Conservation (phyloP, 2,888 invertebrate species). For the Megaustenia siamemsis region DNA sequence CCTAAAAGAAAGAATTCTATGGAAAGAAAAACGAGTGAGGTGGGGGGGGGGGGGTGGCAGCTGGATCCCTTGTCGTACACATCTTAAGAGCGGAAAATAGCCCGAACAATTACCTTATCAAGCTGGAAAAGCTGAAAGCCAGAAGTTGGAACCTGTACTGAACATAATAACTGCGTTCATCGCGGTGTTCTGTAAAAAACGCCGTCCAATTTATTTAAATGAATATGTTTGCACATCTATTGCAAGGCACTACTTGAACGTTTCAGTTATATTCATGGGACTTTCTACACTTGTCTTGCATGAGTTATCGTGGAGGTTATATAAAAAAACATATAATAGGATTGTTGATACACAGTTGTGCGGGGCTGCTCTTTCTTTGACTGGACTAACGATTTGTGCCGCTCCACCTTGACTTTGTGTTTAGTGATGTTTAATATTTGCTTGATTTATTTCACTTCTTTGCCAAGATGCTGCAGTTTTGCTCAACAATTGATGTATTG, state of each 20-base stretch:
- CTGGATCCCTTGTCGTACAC: not conserved
- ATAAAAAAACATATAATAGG: not conserved
- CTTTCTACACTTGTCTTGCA: not conserved
- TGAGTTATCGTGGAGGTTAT: not conserved
- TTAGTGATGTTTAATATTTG: not conserved
- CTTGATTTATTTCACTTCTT: not conserved
- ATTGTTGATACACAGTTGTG: not conserved
- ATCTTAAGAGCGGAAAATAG: slow-evolving; percentile 10
- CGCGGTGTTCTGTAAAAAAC: not conserved
- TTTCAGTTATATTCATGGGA: not conserved
- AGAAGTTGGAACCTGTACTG: not conserved
- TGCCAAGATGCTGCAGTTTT: too few species aligned
- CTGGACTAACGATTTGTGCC: not conserved
- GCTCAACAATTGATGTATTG: too few species aligned
- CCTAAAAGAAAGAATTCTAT: slow-evolving; percentile 13
- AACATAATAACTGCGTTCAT: not conserved
- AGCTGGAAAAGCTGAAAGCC: not conserved
- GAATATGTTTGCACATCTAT: slow-evolving; percentile 15
- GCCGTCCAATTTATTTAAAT: not conserved
- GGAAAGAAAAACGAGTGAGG: not conserved
- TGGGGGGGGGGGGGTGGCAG: not conserved
- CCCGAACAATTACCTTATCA: slow-evolving; percentile 26
- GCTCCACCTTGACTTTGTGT: not conserved
- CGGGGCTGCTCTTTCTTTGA: not conserved
- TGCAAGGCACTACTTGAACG: not conserved